A percentile compares a stretch with the other conserved stretches of the same genome.
phyloP scores from a whole-genome alignment of 2,888 invertebrate genomes.

The Microplitis deprimator region DNA sequence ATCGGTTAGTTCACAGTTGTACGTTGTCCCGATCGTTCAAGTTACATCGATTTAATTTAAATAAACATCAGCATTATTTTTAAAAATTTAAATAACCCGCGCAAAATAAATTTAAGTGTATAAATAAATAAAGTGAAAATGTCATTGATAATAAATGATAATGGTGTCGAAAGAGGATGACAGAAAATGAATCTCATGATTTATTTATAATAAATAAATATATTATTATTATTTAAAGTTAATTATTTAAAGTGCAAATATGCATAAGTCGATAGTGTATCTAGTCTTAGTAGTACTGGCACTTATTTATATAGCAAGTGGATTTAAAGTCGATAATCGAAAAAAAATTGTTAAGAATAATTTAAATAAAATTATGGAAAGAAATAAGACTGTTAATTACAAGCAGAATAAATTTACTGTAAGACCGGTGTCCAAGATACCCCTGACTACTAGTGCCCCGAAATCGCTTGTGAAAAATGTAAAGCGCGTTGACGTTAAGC shows the following conservation, averaged over 20 bases:
- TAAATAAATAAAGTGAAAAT: not conserved
- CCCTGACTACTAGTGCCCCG: not conserved
- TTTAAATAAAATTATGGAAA: not conserved
- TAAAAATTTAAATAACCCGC: no score
- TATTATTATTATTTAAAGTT: no score
- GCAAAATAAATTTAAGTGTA: no score
- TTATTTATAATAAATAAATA: not conserved
- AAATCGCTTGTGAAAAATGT: not conserved
- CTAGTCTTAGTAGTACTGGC: constrained; percentile 59
- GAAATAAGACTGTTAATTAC: not conserved
- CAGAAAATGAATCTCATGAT: not conserved
- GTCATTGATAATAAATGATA: not conserved
- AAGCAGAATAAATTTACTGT: not conserved
- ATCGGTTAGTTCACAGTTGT: constrained; percentile 66
- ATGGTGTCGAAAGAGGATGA: not conserved
- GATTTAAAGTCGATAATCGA: constrained; percentile 39
- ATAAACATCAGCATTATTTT: not conserved
- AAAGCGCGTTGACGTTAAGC: not conserved
- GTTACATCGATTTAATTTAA: constrained; percentile 15
- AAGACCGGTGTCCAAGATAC: not conserved
- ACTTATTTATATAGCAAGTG: constrained; percentile 45
- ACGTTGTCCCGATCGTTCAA: constrained; percentile 61
- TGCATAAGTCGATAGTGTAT: constrained; percentile 53
- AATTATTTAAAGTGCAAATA: not conserved
- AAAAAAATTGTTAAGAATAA: not conserved